Percentiles rank a stretch among this genome's conserved stretches.
Evolutionary conservation across 1,140 invertebrate genomes (phyloP).

Genomic region (Stegodyphus mimosarum): DNA sequence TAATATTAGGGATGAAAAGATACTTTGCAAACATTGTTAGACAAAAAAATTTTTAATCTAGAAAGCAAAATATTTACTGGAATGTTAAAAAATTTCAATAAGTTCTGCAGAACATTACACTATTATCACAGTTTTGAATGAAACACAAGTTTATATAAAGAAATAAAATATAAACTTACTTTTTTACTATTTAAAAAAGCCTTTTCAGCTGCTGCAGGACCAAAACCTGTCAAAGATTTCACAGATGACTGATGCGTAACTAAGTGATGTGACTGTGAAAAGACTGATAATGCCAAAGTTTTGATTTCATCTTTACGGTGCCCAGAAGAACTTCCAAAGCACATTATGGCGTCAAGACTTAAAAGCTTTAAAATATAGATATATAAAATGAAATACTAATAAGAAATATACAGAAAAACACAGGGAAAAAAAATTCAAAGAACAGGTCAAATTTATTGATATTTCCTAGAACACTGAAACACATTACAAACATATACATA

Average conservation of each 20-base stretch:
- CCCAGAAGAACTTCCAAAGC: conserved; percentile 51
- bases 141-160: background rate
- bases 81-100: too few relatives aligned
- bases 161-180: conserved; percentile 44
- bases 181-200: conserved; percentile 91
- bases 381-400: background rate
- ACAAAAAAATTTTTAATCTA: too few relatives aligned
- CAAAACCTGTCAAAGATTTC: conserved; percentile 96
- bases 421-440: too few relatives aligned
- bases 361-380: conserved; percentile 36
- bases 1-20: too few relatives aligned
- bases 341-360: conserved; percentile 43
- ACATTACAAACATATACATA: too few relatives aligned
- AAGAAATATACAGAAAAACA: too few relatives aligned
- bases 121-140: too few relatives aligned
- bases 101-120: too few relatives aligned
- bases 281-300: conserved; percentile 91
- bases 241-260: conserved; percentile 82
- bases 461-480: too few relatives aligned
- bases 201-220: conserved; percentile 93
- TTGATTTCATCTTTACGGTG: conserved; percentile 78
- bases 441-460: too few relatives aligned
- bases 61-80: too few relatives aligned
- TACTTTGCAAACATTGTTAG: too few relatives aligned
- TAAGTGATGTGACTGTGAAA: conserved; percentile 87